Evolutionary conservation across 2,888 invertebrate genomes (phyloP).

Genomic region (Acronicta alni): DNA sequence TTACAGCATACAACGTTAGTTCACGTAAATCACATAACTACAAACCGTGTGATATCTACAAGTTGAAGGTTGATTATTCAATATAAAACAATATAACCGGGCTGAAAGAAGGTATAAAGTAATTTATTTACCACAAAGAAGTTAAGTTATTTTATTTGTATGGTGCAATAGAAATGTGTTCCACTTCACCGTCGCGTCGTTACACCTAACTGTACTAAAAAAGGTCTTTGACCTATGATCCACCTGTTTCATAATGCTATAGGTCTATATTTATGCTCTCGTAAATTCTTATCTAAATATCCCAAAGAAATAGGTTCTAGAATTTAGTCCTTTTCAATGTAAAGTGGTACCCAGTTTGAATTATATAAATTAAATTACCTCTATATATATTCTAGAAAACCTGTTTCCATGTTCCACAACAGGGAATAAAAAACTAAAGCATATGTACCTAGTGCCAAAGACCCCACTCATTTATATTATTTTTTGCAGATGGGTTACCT

Average conservation of each 20-base stretch:
- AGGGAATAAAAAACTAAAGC: constrained; percentile 29
- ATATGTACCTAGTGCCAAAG: constrained; percentile 18
- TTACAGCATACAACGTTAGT: neutral
- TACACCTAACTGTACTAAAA: constrained; percentile 39
- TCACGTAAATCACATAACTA: constrained; percentile 10
- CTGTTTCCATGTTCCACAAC: constrained; percentile 21
- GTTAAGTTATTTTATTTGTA: neutral
- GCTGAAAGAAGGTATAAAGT: constrained; percentile 16
- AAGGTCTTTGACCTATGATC: constrained; percentile 49
- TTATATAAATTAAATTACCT: neutral
- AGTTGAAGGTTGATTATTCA: constrained; percentile 69
- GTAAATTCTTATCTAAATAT: neutral
- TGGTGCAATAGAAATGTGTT: neutral
- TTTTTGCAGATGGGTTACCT: constrained; percentile 79
- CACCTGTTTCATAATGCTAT: neutral
- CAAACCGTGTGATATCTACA: constrained; percentile 61
- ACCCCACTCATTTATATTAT: constrained; percentile 12
- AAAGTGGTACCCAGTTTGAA: neutral
- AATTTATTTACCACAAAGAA: neutral
- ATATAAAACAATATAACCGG: constrained; percentile 14
- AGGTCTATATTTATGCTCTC: too few relatives aligned
- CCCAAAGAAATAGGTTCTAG: neutral
- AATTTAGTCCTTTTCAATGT: neutral
- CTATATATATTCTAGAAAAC: constrained; percentile 22
- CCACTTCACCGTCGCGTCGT: neutral